phyloP scores from a whole-genome alignment of 2,888 invertebrate genomes.

The Orchesellides sinensis region DNA sequence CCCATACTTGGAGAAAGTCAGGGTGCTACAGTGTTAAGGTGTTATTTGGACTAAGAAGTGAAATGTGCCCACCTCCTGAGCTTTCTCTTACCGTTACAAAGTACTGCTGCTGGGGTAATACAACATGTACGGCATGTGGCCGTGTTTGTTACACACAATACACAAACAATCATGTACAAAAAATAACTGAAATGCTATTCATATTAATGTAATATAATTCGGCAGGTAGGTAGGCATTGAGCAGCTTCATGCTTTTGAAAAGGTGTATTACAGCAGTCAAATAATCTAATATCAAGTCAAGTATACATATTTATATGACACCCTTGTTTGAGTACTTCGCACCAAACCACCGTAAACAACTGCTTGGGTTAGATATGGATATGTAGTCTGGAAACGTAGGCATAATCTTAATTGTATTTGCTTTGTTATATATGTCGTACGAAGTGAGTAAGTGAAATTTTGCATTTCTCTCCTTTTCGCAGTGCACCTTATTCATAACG shows the following conservation, averaged over 20 bases:
- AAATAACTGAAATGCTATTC: background rate
- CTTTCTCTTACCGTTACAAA: constrained; percentile 12
- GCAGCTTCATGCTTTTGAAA: constrained; percentile 8
- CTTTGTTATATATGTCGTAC: too few species aligned
- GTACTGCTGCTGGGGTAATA: background rate
- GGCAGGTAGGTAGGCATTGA: constrained; percentile 52
- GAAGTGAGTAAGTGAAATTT: too few species aligned
- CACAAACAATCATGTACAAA: background rate
- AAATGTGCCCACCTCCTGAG: constrained; percentile 57
- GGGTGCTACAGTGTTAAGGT: constrained; percentile 41
- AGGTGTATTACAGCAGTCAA: too few species aligned
- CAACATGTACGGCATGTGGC: background rate
- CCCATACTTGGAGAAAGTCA: constrained; percentile 52
- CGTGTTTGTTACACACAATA: background rate
- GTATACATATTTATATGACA: too few species aligned
- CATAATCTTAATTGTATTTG: too few species aligned
- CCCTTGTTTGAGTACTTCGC: too few species aligned
- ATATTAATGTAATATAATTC: background rate
- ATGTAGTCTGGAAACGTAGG: too few species aligned
- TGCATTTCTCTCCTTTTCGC: background rate
- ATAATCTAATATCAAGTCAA: too few species aligned
- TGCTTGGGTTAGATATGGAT: too few species aligned
- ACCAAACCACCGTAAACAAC: too few species aligned
- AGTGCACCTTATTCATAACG: background rate
- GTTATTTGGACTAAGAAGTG: constrained; percentile 29